Base-by-base conservation (phyloP, 2,797 vertebrate species). In the Characodon lateralis region DNA sequence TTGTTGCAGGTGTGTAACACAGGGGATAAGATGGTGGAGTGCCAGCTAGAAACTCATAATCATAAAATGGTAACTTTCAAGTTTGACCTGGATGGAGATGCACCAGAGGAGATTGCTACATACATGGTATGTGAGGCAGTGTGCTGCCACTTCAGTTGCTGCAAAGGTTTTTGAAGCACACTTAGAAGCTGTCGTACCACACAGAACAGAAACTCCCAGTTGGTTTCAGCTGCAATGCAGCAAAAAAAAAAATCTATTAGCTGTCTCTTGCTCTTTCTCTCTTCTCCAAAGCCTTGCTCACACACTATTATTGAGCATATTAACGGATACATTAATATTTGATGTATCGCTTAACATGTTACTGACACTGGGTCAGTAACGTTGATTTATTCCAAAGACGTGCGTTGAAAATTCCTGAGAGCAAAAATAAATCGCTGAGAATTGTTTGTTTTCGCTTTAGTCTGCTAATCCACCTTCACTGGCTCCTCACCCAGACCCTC, bases 31-130 rank as follows among this genome's bases (percentile, higher is more conserved):
- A 99, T 99, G 98, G 98, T 99, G 8, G 98, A 99, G 85, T 99
- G 98, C 89, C 98, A 99, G 89, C 88, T 99, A 77, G 98, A 99
- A 92, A 99, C 98, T 2, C 98, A 99, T 77, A 99, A 99, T 90
- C 98, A 99, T 91, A 99, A 99, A 94, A 99, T 98, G 98, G 98
- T 99, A 87, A 99, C 98, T 0, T 99, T 99, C 87, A 99, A 99
- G 89, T 99, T 99, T 83, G 98, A 99, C 88, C 94, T 99, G 90
- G 98, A 99, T 39, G 98, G 98, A 20, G 98, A 99, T 0, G 98
- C 98, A 0, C 98, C 98, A 0, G 98, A 99, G n/a, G 98, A 99
- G 89, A 99, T 99, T 0, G 98, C 98, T 14, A 99, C 96, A 0
- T 99, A 99, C 85, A 99, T 99, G 98, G 98, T 94, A 80, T 65